Evolutionary conservation across 2,888 invertebrate species (phyloP).

Genomic region (Atrina japonica): DNA sequence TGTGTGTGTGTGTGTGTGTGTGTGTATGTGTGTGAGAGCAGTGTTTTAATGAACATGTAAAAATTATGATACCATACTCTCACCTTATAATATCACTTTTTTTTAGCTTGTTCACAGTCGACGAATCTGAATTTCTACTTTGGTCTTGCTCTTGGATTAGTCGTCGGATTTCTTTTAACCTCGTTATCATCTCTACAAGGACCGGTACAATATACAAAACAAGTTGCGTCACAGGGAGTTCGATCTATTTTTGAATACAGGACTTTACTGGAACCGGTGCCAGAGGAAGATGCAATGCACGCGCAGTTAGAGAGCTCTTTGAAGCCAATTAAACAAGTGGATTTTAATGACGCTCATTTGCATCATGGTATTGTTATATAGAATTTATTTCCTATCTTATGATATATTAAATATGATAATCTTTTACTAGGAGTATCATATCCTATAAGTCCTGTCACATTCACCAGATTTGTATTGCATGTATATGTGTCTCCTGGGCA

Average conservation of each 20-base stretch:
- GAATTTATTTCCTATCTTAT: too few relatives aligned
- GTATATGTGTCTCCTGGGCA: too few relatives aligned
- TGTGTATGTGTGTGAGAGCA: too few relatives aligned
- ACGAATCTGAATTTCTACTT: conserved; percentile 50
- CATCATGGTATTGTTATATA: conserved; percentile 39
- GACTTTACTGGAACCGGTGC: conserved; percentile 7
- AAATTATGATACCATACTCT: too few relatives aligned
- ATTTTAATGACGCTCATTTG: conserved; percentile 31
- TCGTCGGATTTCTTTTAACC: conserved; percentile 41
- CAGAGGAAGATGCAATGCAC: conserved; percentile 13
- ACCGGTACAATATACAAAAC: neutral
- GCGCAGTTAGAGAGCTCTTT: conserved; percentile 24
- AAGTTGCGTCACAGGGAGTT: conserved; percentile 14
- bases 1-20: too few relatives aligned
- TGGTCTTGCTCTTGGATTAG: conserved; percentile 52
- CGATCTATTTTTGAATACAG: conserved; percentile 1
- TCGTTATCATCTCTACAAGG: conserved; percentile 22
- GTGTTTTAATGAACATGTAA: too few relatives aligned
- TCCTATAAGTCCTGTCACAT: too few relatives aligned
- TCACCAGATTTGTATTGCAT: too few relatives aligned
- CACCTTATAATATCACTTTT: too few relatives aligned
- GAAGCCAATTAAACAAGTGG: conserved; percentile 5
- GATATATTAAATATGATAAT: neutral
- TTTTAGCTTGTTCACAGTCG: conserved; percentile 25
- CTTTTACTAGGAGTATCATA: neutral